A percentile compares a stretch with the other conserved stretches of the same genome.
Conservation (phyloP, 2,888 invertebrate species). For the Cerceris rybyensis region DNA sequence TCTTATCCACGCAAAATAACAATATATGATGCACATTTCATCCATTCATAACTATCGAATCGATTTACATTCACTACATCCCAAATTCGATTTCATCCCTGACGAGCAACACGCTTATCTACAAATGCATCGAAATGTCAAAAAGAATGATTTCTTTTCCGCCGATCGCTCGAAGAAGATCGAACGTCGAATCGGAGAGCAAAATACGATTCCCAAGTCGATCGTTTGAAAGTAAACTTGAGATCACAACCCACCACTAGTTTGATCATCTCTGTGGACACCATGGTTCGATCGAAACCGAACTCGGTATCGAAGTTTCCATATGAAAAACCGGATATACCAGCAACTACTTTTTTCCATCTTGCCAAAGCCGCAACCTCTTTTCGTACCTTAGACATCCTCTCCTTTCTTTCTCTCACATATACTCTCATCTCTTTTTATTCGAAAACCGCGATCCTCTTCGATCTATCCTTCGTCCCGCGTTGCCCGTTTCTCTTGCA, state of each 20-base stretch:
- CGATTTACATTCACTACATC: no score
- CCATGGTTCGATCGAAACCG: slow-evolving; percentile 32
- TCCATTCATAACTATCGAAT: no score
- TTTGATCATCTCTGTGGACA: slow-evolving; percentile 11
- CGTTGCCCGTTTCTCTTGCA: not conserved
- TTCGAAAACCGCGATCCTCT: slow-evolving; percentile 5
- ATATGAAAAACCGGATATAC: slow-evolving; percentile 62
- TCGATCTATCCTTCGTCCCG: slow-evolving; percentile 30
- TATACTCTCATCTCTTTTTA: not conserved
- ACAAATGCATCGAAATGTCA: slow-evolving; percentile 10
- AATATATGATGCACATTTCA: no score
- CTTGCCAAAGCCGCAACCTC: not conserved
- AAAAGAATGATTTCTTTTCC: slow-evolving; percentile 23
- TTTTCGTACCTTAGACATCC: slow-evolving; percentile 1
- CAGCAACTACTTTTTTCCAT: slow-evolving; percentile 33
- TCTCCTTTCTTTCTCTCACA: slow-evolving; percentile 5
- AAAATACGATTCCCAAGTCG: slow-evolving; percentile 68
- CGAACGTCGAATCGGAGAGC: slow-evolving; percentile 60
- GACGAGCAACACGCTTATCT: not conserved
- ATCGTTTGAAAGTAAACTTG: slow-evolving; percentile 70
- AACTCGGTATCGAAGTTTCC: slow-evolving; percentile 50
- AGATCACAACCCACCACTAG: slow-evolving; percentile 65
- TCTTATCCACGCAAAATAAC: no score
- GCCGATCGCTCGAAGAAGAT: slow-evolving; percentile 31
- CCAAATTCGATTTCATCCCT: not conserved